Evolutionary conservation across 2,113 vertebrate genomes (phyloP), one percentile per base, ranked within the genome.

Genomic region (Oryzias woworae): DNA sequence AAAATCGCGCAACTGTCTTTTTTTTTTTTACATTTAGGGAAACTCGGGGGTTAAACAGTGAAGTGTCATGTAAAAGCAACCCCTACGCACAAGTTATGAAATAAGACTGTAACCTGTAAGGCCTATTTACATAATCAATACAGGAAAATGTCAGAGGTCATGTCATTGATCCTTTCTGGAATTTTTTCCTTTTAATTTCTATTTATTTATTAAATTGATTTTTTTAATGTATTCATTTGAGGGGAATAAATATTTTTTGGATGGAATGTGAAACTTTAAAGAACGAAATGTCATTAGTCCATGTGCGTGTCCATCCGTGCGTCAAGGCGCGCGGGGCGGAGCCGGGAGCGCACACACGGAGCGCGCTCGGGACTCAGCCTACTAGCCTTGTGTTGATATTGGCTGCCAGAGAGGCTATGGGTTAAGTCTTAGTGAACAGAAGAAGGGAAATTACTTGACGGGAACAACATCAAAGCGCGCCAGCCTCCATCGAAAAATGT

Each of bases 301-400:
- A 50, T 59, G 4, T 28, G 53, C 44, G 22, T 42, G 58, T 15
- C 18, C 8, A 17, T 66, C n/a, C 16, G 70, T 57, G 73, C 68
- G 68, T 79, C 59, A 59, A 49, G 44, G 59, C 53, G 41, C 53
- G 53, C 26, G 55, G 69, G 69, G 69, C 61, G 69, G 69, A 53
- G 60, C 22, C 41, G 55, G 50, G 28, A 59, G 62, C 58, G 80
- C 58, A 63, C 78, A 53, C 71, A 2, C 41, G 51, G 62, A 57
- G 76, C 65, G 31, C 75, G 44, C 80, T 8, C 52, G 62, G 66
- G 73, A 52, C 74, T 5, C 82, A 48, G 58, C 81, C 70, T 75
- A 67, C 70, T 52, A 2, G n/a, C 50, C 71, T 63, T 45, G 51
- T 58, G 75, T 73, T 82, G 62, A 84, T 88, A 82, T 77, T 82